Evolutionary conservation across 2,797 vertebrate genomes (phyloP), one percentile per base, ranked within the genome.

Genomic region (Pteronotus mesoamericanus): DNA sequence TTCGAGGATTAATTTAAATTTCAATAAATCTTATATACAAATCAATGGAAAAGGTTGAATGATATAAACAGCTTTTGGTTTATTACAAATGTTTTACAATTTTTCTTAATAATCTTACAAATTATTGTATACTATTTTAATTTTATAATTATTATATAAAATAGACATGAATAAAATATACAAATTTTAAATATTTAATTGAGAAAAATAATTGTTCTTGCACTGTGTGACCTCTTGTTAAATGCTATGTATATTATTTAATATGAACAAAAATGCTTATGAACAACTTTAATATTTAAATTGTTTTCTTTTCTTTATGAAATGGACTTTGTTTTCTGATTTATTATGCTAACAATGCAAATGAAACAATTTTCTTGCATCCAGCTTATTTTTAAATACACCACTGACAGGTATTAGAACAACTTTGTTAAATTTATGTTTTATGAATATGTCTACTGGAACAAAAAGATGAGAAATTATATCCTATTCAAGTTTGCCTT

Each of bases 111-210:
- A 19, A 4, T 85, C 19, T 85, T 90, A 89, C 0, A 88, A 78
- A 92, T 82, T 72, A 64, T 77, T 68, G 24, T 7, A 72, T 34
- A 1, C 5, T 75, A 85, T n/a, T 80, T 74, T 80, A 96, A 92
- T 90, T 87, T 90, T 69, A 93, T 86, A 32, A 91, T 89, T 48
- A 37, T 86, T 77, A 72, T 77, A 51, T 84, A 92, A 86, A 94
- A 75, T 74, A 92, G 14, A 26, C 10, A 95, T 79, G 18, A 94
- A 92, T 89, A 96, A 92, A 80, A 93, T 86, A 77, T 95, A 34
- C 93, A 96, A 32, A 26, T 80, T 77, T 95, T 90, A 92, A 89
- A 61, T 84, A 15, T 92, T 95, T 96, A 95, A 93, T 55, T 90
- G 14, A 85, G 78, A 91, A 92, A 95, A 92, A 57, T 66, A 94